Conservation (phyloP, 1,140 invertebrate species). For the Anoplophora glabripennis region DNA sequence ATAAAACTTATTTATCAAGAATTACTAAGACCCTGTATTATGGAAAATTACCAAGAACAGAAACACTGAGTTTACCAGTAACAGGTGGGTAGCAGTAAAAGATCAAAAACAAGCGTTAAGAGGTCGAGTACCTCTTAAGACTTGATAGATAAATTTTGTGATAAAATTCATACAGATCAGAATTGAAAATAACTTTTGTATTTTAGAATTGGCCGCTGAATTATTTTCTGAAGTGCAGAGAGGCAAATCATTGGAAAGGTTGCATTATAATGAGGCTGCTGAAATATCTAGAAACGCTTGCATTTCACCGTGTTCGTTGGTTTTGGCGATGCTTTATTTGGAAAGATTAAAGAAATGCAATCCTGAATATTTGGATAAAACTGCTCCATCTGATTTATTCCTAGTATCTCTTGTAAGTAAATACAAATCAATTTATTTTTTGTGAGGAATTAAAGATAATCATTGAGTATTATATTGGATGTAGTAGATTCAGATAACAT, state of each 20-base stretch:
- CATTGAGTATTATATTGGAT: no score
- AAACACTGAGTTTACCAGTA: slow-evolving; percentile 73
- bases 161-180: no score
- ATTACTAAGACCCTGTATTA: slow-evolving; percentile 85
- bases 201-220: slow-evolving; percentile 77
- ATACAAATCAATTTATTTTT: slow-evolving; percentile 4
- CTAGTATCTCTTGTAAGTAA: slow-evolving; percentile 82
- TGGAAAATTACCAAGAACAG: slow-evolving; percentile 67
- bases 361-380: slow-evolving; percentile 75
- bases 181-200: slow-evolving; percentile 11
- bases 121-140: no score
- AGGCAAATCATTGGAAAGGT: slow-evolving; percentile 69
- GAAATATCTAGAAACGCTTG: slow-evolving; percentile 74
- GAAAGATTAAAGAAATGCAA: slow-evolving; percentile 78
- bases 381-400: slow-evolving; percentile 86
- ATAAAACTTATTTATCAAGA: slow-evolving; percentile 71
- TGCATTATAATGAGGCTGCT: slow-evolving; percentile 77
- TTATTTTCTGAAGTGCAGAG: slow-evolving; percentile 71
- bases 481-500: no score
- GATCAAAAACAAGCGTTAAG: no score
- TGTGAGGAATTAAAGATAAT: slow-evolving; percentile 11
- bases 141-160: no score
- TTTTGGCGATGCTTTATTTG: slow-evolving; percentile 82
- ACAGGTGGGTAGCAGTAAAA: slow-evolving; percentile 62
- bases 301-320: slow-evolving; percentile 80